These are phyloP conservation scores for Eulemur rubriventer DNA, from an alignment of 2,797 vertebrate genomes.

Conservation along the genomic window DNA sequence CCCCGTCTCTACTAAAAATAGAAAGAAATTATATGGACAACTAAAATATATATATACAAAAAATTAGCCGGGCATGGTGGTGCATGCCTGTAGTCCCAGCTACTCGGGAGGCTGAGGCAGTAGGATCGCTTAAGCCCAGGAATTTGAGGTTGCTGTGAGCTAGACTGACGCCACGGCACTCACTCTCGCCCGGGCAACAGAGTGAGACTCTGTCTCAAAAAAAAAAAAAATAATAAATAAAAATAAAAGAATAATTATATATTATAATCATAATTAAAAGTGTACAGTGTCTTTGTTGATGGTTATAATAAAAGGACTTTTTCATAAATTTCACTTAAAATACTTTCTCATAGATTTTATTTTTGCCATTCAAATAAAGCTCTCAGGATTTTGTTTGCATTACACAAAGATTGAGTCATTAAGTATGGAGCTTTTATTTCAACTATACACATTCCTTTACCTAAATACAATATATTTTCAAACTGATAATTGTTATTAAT, in stretches of 20 bases:
- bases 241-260: background rate
- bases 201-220: too few relatives aligned
- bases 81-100: too few relatives aligned
- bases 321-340: conserved; percentile 31
- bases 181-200: too few relatives aligned
- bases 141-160: too few relatives aligned
- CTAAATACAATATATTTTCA: background rate
- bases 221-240: too few relatives aligned
- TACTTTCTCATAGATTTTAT: background rate
- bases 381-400: conserved; percentile 31
- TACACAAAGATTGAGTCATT: background rate
- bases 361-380: conserved; percentile 11
- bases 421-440: background rate
- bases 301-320: background rate
- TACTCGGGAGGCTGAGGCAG: too few relatives aligned
- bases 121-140: too few relatives aligned
- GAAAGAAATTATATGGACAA: too few relatives aligned
- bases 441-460: background rate
- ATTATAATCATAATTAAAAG: background rate
- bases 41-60: too few relatives aligned
- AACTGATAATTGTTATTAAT: background rate
- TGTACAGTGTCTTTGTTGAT: conserved; percentile 15
- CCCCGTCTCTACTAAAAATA: too few relatives aligned
- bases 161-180: too few relatives aligned
- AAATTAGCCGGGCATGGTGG: too few relatives aligned